Conservation (phyloP, 1,140 invertebrate genomes). For the Musca domestica region DNA sequence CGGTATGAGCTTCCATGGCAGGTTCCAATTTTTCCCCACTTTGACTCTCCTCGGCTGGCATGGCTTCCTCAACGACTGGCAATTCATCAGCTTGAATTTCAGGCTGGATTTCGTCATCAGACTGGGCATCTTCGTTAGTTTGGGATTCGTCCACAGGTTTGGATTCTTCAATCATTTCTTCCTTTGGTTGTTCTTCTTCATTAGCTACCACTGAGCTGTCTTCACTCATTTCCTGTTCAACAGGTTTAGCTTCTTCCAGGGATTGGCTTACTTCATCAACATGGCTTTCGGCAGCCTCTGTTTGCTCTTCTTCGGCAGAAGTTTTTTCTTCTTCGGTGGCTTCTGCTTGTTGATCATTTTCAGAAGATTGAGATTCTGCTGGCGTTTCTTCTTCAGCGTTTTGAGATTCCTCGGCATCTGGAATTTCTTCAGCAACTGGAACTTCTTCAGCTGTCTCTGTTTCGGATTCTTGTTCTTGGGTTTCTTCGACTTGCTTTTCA, state of each 20-base stretch:
- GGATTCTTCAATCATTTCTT: not conserved
- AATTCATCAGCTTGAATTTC: not conserved
- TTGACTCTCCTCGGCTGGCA: constrained; percentile 9
- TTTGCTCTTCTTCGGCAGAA: not conserved
- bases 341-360: not conserved
- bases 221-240: not conserved
- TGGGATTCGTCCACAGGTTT: not conserved
- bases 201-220: not conserved
- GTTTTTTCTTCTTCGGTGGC: not conserved
- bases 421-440: not conserved
- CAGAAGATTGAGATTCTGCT: not conserved
- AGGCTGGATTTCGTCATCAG: not conserved
- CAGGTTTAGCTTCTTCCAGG: not conserved
- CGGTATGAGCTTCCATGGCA: not conserved
- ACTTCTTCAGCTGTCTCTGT: not conserved
- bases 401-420: not conserved
- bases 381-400: not conserved
- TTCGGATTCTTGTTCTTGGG: not conserved
- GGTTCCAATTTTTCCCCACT: not conserved
- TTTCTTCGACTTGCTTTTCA: not conserved
- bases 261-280: not conserved
- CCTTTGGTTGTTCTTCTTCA: not conserved
- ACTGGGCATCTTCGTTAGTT: not conserved
- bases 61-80: not conserved
- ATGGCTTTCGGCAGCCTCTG: not conserved